Conservation (phyloP, 2,888 invertebrate genomes). For the Aphodius granarius region DNA sequence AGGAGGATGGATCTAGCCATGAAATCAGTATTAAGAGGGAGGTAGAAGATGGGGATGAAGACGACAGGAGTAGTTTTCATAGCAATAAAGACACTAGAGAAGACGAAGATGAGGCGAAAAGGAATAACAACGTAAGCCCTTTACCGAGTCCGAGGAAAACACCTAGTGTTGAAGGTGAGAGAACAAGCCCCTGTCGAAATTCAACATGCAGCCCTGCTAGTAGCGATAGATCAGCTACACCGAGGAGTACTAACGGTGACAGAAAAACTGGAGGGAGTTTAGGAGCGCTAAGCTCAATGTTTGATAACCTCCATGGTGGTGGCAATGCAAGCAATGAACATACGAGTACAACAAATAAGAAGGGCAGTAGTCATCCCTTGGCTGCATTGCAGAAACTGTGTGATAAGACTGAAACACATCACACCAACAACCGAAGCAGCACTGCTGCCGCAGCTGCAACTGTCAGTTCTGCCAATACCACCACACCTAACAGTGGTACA, state of each 20-base stretch:
- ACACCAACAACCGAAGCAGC: constrained; percentile 55
- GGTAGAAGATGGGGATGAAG: constrained; percentile 51
- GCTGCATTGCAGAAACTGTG: constrained; percentile 94
- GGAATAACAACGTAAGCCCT: constrained; percentile 40
- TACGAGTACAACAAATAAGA: constrained; percentile 63
- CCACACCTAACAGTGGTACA: constrained; percentile 52
- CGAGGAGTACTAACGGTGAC: constrained; percentile 65
- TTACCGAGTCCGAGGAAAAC: constrained; percentile 44
- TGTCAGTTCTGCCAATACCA: constrained; percentile 43
- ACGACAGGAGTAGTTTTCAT: constrained; percentile 50
- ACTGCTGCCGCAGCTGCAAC: constrained; percentile 51
- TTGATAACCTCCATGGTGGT: constrained; percentile 76
- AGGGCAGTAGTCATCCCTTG: constrained; percentile 83
- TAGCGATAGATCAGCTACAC: constrained; percentile 76
- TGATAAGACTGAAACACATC: constrained; percentile 88
- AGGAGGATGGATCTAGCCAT: constrained; percentile 62
- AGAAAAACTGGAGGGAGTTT: constrained; percentile 67
- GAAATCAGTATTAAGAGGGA: constrained; percentile 48
- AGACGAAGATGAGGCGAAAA: constrained; percentile 47
- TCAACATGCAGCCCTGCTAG: constrained; percentile 73
- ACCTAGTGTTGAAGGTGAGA: constrained; percentile 48
- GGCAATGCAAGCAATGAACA: constrained; percentile 44
- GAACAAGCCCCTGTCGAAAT: constrained; percentile 63
- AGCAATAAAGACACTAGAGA: constrained; percentile 45
- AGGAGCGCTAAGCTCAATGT: constrained; percentile 87